Conservation (phyloP, 2,113 vertebrate species). For the Trematomus loennbergii region DNA sequence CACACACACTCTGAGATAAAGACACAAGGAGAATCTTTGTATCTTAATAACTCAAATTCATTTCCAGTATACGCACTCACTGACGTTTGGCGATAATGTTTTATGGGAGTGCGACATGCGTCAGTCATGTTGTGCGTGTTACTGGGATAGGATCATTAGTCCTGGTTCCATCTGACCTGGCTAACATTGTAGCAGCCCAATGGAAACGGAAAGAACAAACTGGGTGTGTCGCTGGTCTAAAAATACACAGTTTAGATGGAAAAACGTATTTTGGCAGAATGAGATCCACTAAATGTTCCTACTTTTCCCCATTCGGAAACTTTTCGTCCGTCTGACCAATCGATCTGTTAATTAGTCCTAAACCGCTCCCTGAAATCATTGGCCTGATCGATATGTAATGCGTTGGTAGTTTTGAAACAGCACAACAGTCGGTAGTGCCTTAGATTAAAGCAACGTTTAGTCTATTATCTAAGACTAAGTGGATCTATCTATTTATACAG, state of each 20-base stretch:
- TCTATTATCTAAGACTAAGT: no score
- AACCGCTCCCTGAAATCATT: not conserved
- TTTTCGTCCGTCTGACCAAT: not conserved
- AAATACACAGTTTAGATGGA: constrained; percentile 38
- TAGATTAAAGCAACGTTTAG: not conserved
- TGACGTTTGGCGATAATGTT: not conserved
- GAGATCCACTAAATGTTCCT: constrained; percentile 15
- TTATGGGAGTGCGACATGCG: not conserved
- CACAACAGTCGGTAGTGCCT: not conserved
- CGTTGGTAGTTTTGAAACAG: not conserved
- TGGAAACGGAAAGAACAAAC: constrained; percentile 33
- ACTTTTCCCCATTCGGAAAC: constrained; percentile 28
- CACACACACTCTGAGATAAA: not conserved
- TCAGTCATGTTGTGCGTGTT: constrained; percentile 4
- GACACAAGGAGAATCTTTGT: not conserved
- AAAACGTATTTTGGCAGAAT: constrained; percentile 31
- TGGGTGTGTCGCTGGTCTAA: constrained; percentile 35
- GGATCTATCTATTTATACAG: not conserved
- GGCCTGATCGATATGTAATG: not conserved
- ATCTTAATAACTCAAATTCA: not conserved
- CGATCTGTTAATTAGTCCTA: constrained; percentile 5
- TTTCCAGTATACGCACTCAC: not conserved
- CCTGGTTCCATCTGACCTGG: not conserved
- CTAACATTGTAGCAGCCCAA: not conserved
- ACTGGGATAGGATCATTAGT: not conserved